A percentile compares a stretch with the other conserved stretches of the same genome.
Conservation (phyloP, 2,797 vertebrate genomes). For the Poeciliopsis presidionis region DNA sequence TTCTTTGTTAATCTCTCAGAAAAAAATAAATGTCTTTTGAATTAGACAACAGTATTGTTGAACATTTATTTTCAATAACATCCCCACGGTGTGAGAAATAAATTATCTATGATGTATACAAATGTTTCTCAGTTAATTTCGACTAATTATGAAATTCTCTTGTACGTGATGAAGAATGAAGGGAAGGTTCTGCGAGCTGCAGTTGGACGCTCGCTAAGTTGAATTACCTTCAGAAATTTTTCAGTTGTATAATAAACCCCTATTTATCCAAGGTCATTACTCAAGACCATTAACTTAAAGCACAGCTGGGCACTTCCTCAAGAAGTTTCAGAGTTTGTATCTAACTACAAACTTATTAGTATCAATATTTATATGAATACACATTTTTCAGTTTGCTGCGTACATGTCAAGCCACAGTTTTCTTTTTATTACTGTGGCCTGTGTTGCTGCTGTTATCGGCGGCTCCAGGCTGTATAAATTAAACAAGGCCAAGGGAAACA, state of each 20-base stretch:
- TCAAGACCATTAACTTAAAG: not conserved
- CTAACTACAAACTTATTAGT: not conserved
- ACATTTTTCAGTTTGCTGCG: not conserved
- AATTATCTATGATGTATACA: not conserved
- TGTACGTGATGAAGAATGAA: not conserved
- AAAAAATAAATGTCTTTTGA: not conserved
- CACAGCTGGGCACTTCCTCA: not conserved
- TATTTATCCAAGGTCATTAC: not conserved
- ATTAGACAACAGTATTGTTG: not conserved
- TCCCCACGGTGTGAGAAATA: not conserved
- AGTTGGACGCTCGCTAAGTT: not conserved
- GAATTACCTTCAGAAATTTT: not conserved
- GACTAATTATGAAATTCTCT: not conserved
- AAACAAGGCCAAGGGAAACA: slow-evolving; percentile 40
- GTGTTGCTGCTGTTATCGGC: slow-evolving; percentile 43
- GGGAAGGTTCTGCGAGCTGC: not conserved
- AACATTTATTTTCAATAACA: not conserved
- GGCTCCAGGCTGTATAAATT: slow-evolving; percentile 51
- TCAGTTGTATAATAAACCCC: not conserved
- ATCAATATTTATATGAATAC: not conserved
- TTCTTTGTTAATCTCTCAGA: not conserved
- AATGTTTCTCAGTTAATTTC: not conserved
- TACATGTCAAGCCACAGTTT: no score
- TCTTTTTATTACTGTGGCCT: not conserved
- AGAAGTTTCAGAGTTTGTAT: not conserved